These are phyloP conservation scores for Aspidapion aeneum DNA, from an alignment of 2,888 invertebrate species.

Conservation along the genomic window DNA sequence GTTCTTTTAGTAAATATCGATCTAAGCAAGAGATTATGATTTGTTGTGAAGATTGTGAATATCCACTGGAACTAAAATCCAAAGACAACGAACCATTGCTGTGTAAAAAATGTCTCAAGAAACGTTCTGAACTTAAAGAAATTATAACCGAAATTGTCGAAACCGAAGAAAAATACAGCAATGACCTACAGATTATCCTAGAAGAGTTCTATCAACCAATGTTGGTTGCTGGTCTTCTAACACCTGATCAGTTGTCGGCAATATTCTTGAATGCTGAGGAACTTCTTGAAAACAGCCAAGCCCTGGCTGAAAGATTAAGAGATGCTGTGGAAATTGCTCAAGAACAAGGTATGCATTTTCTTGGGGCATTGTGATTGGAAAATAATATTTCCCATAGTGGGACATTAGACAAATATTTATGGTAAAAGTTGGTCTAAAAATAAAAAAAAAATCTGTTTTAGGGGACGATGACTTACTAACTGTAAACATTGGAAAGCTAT, in stretches of 20 bases:
- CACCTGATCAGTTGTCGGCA: conserved; percentile 85
- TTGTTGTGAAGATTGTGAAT: conserved; percentile 81
- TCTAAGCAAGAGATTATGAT: conserved; percentile 54
- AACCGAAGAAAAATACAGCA: conserved; percentile 93
- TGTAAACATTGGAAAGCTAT: conserved; percentile 87
- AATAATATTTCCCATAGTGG: too few species aligned
- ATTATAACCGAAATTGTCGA: conserved; percentile 94
- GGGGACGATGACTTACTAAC: conserved; percentile 76
- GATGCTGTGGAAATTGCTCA: conserved; percentile 82
- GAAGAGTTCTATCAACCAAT: conserved; percentile 94
- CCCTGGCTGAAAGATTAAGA: conserved; percentile 80
- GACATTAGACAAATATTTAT: too few species aligned
- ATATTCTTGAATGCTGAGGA: conserved; percentile 94
- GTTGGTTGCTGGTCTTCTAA: conserved; percentile 86
- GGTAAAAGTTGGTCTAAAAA: too few species aligned
- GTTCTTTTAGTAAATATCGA: conserved; percentile 72
- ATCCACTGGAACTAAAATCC: conserved; percentile 62
- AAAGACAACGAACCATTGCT: conserved; percentile 77
- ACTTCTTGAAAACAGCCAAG: conserved; percentile 78
- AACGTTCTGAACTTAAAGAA: conserved; percentile 87
- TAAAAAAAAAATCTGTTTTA: too few species aligned
- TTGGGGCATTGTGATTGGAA: too few species aligned
- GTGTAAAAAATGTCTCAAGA: conserved; percentile 85
- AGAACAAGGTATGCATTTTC: conserved; percentile 67
- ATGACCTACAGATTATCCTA: conserved; percentile 87